A percentile compares a stretch with the other conserved stretches of the same genome.
phyloP scores from a whole-genome alignment of 1,140 invertebrate genomes.

The Ylistrum balloti region DNA sequence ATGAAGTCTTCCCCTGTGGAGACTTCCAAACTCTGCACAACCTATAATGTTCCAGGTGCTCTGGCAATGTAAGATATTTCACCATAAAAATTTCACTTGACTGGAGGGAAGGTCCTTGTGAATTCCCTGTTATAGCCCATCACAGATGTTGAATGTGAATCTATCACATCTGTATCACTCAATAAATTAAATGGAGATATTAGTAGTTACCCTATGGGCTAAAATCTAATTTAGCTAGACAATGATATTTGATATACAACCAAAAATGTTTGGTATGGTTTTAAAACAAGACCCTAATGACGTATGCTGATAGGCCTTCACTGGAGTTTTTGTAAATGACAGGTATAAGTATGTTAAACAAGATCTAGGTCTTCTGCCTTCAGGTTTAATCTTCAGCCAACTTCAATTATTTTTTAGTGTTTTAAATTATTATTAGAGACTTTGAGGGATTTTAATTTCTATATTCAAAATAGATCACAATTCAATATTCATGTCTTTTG shows the following conservation, averaged over 20 bases:
- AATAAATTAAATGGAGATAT: not conserved
- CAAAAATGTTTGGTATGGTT: not conserved
- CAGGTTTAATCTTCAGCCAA: too few species aligned
- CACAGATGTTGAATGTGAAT: not conserved
- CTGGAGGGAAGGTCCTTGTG: not conserved
- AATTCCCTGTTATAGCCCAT: not conserved
- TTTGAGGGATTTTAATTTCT: too few species aligned
- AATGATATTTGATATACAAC: not conserved
- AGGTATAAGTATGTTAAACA: too few species aligned
- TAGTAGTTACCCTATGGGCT: not conserved
- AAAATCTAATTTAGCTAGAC: conserved; percentile 5
- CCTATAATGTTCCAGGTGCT: conserved; percentile 29
- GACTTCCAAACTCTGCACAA: not conserved
- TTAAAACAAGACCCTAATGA: not conserved
- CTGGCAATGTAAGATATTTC: not conserved
- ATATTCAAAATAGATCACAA: too few species aligned
- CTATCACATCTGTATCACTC: not conserved
- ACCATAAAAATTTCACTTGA: not conserved
- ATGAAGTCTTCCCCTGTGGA: not conserved
- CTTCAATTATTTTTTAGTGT: too few species aligned
- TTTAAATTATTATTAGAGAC: too few species aligned
- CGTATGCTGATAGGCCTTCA: too few species aligned
- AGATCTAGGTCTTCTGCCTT: too few species aligned
- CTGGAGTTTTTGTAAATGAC: too few species aligned
- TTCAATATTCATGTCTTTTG: too few species aligned